A percentile compares a stretch with the other conserved stretches of the same genome.
phyloP scores from a whole-genome alignment of 2,888 invertebrate genomes.

The Caenorhabditis virilis region DNA sequence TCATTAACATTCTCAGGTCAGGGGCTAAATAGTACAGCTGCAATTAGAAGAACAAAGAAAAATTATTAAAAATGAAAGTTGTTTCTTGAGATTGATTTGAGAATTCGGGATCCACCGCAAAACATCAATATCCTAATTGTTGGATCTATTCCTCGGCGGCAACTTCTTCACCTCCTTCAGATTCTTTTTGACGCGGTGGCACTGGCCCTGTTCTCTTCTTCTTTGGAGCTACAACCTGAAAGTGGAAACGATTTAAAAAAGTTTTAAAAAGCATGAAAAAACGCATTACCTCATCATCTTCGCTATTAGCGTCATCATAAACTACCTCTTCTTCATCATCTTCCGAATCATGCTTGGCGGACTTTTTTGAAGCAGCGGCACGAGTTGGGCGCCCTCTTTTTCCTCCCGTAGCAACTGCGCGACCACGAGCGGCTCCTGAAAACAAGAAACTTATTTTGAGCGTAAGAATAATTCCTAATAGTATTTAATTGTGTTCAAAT shows the following conservation, averaged over 20 bases:
- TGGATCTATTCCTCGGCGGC: no score
- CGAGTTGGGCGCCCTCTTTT: slow-evolving; percentile 27
- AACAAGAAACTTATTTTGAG: no score
- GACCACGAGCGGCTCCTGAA: no score
- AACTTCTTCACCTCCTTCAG: slow-evolving; percentile 19
- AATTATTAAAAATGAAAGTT: no score
- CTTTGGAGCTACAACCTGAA: slow-evolving; percentile 9
- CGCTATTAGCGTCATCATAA: slow-evolving; percentile 48
- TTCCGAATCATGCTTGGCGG: slow-evolving; percentile 43
- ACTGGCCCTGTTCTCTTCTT: slow-evolving; percentile 17
- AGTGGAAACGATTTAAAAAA: background rate
- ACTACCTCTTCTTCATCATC: slow-evolving; percentile 52
- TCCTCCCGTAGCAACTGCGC: slow-evolving; percentile 4
- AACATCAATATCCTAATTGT: no score
- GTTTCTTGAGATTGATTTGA: no score
- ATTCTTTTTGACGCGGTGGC: slow-evolving; percentile 11
- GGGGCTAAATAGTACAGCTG: no score
- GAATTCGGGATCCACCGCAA: no score
- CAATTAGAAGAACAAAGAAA: no score
- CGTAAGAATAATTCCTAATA: no score
- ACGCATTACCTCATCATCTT: slow-evolving; percentile 34
- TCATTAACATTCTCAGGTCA: no score
- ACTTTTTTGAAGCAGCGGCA: slow-evolving; percentile 33
- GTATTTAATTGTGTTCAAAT: no score
- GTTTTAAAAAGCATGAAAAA: slow-evolving; percentile 1